Conservation (phyloP, 2,888 invertebrate species). For the Torymus aiolomorphi region DNA sequence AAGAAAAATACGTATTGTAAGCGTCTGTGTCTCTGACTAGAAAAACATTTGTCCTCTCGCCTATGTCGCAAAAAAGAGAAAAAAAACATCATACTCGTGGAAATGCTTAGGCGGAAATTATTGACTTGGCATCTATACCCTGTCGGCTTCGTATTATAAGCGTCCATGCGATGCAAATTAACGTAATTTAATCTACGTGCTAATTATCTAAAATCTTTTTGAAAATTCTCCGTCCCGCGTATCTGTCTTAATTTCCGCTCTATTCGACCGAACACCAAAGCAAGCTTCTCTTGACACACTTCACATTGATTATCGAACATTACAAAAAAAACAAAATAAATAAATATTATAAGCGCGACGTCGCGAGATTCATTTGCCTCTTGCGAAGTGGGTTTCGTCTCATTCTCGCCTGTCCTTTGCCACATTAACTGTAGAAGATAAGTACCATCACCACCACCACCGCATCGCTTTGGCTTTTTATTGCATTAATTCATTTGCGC, state of each 20-base stretch:
- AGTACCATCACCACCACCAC: constrained; percentile 54
- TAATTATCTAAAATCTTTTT: constrained; percentile 39
- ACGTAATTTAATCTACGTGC: constrained; percentile 26
- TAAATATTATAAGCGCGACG: constrained; percentile 32
- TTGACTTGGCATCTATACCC: constrained; percentile 46
- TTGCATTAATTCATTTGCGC: constrained; percentile 31
- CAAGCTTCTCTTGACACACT: constrained; percentile 6
- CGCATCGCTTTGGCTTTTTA: constrained; percentile 61
- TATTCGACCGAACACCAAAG: neutral
- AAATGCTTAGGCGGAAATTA: constrained; percentile 53
- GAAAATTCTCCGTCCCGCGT: constrained; percentile 12
- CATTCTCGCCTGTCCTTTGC: neutral
- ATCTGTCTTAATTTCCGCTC: constrained; percentile 5
- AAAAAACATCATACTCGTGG: constrained; percentile 29
- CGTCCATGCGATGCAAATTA: constrained; percentile 43
- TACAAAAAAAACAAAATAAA: constrained; percentile 37
- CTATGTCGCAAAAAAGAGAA: constrained; percentile 36
- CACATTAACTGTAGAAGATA: constrained; percentile 15
- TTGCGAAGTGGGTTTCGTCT: constrained; percentile 1
- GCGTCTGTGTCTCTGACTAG: constrained; percentile 49
- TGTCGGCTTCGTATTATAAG: constrained; percentile 33
- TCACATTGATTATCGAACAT: neutral
- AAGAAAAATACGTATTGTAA: constrained; percentile 27
- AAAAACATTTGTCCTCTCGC: constrained; percentile 40
- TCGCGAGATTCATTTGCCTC: constrained; percentile 22